Evolutionary conservation across 2,888 invertebrate genomes (phyloP).

Genomic region (Atethmia centrago): DNA sequence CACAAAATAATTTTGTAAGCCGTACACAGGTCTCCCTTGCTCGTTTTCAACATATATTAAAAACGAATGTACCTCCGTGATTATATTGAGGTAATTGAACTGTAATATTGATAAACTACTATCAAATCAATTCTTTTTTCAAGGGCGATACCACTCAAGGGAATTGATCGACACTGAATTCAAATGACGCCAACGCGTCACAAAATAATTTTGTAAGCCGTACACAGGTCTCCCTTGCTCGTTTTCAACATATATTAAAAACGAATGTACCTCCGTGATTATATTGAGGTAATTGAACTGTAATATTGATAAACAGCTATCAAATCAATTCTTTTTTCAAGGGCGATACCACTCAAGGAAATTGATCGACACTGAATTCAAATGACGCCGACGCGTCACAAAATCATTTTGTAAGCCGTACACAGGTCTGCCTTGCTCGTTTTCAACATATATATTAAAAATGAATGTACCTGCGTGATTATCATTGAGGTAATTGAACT

Average conservation of each 20-base stretch:
- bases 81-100: too few species aligned
- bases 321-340: slow-evolving; percentile 44
- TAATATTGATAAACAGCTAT: slow-evolving; percentile 1
- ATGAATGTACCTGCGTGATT: background rate
- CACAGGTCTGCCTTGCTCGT: background rate
- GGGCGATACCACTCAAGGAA: slow-evolving; percentile 39
- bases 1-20: slow-evolving; percentile 4
- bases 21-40: background rate
- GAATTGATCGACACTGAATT: slow-evolving; percentile 44
- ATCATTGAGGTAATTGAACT: too few species aligned
- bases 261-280: background rate
- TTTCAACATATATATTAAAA: slow-evolving; percentile 1
- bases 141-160: slow-evolving; percentile 42
- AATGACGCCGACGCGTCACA: slow-evolving; percentile 11
- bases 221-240: background rate
- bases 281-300: too few species aligned
- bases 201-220: slow-evolving; percentile 4
- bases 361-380: slow-evolving; percentile 41
- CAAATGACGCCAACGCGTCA: slow-evolving; percentile 18
- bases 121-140: slow-evolving; percentile 37
- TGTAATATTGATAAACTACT: slow-evolving; percentile 1
- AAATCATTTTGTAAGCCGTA: slow-evolving; percentile 7
- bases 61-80: background rate
- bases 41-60: background rate
- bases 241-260: slow-evolving; percentile 1